A percentile compares a stretch with the other conserved stretches of the same genome.
Conservation (phyloP, 2,113 vertebrate species). For the Periophthalmus modestus region DNA sequence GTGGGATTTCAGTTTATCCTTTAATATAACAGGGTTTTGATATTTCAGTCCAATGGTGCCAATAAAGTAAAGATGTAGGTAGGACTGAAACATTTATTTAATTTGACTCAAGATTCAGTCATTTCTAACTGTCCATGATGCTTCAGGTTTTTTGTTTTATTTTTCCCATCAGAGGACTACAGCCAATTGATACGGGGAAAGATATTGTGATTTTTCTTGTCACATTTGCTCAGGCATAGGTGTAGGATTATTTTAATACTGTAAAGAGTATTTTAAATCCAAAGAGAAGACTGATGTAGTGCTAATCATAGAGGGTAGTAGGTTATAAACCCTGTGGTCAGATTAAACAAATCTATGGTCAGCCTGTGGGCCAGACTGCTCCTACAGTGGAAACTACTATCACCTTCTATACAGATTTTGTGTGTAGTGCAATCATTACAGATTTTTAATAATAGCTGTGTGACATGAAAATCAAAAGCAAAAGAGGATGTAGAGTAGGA, state of each 20-base stretch:
- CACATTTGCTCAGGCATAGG: too few species aligned
- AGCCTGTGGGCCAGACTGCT: too few species aligned
- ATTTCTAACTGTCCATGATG: too few species aligned
- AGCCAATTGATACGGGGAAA: too few species aligned
- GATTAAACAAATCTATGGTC: background rate
- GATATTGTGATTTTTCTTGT: too few species aligned
- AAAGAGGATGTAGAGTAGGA: background rate
- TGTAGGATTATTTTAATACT: too few species aligned
- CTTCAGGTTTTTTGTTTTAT: too few species aligned
- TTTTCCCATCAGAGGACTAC: too few species aligned
- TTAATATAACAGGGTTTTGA: background rate
- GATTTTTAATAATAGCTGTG: background rate
- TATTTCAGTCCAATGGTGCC: background rate
- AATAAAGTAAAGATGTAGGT: background rate
- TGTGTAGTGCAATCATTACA: background rate
- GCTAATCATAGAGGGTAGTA: slow-evolving; percentile 25
- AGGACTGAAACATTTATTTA: too few species aligned
- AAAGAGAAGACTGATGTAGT: slow-evolving; percentile 14
- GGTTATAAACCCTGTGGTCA: slow-evolving; percentile 32
- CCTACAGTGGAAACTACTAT: too few species aligned
- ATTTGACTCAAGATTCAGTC: too few species aligned
- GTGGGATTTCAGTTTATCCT: background rate
- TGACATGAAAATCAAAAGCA: background rate
- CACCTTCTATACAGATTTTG: background rate
- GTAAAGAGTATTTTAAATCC: background rate